These are phyloP conservation scores for Leiothrix lutea DNA, from an alignment of 2,113 vertebrate genomes.

Conservation along the genomic window DNA sequence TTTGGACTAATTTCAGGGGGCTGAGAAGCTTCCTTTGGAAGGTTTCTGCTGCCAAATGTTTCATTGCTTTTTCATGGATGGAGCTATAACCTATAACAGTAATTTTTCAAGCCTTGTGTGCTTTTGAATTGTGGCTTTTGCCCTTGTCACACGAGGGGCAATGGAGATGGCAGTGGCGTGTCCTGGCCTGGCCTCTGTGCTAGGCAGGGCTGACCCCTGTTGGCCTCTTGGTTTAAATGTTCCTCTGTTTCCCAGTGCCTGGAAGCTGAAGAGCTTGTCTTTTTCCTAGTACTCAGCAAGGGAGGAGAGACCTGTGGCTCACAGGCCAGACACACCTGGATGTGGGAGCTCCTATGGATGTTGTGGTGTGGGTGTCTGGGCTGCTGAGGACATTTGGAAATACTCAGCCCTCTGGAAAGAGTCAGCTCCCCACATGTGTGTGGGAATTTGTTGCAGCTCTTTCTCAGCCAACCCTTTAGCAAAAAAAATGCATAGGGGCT, in stretches of 20 bases:
- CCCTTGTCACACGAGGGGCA: neutral
- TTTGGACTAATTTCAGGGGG: neutral
- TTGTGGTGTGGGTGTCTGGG: neutral
- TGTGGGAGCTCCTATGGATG: neutral
- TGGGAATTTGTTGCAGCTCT: neutral
- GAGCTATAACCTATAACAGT: neutral
- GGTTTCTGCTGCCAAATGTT: neutral
- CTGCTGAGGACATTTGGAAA: neutral
- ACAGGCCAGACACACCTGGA: neutral
- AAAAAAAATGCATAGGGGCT: neutral
- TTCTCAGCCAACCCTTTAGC: neutral
- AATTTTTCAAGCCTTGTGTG: neutral
- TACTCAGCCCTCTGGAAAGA: neutral
- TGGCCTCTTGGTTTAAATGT: neutral
- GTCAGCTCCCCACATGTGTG: accelerated
- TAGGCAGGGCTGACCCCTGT: conserved; percentile 34
- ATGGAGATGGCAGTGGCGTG: neutral
- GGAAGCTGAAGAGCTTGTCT: neutral
- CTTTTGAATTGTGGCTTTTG: neutral
- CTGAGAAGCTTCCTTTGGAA: neutral
- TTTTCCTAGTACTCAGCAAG: neutral
- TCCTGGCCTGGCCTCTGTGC: neutral
- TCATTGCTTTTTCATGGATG: neutral
- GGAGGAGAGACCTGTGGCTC: neutral
- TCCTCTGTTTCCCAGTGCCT: neutral